A percentile compares a stretch with the other conserved stretches of the same genome.
phyloP scores from a whole-genome alignment of 2,113 vertebrate species.

The Phalacrocorax aristotelis region DNA sequence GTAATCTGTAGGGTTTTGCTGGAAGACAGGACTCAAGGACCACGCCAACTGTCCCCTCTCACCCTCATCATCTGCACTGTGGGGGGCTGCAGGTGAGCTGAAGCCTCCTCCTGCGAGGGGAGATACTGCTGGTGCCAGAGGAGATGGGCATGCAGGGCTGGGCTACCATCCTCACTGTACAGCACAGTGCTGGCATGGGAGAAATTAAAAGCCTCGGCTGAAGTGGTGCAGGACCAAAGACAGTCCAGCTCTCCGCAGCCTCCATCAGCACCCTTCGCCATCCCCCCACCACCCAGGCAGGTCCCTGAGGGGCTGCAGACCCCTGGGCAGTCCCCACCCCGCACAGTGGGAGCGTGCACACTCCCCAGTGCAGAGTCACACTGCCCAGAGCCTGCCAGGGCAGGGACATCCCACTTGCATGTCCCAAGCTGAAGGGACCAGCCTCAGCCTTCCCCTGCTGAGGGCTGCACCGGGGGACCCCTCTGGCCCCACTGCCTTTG shows the following conservation, averaged over 20 bases:
- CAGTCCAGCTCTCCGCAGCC: background rate
- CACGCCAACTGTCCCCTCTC: background rate
- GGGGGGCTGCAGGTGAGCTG: background rate
- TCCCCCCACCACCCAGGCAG: no score
- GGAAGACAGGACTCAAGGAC: background rate
- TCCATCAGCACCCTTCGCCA: background rate
- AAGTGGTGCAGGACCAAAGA: background rate
- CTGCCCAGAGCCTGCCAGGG: fast-evolving
- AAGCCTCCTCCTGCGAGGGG: background rate
- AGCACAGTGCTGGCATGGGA: fast-evolving
- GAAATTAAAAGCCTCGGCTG: background rate
- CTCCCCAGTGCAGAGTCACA: background rate
- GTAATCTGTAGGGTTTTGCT: background rate
- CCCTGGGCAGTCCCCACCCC: fast-evolving
- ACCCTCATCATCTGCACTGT: background rate
- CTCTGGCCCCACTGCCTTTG: fast-evolving
- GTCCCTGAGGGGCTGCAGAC: background rate
- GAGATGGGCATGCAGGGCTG: background rate
- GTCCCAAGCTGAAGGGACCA: background rate
- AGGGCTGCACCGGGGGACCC: fast-evolving
- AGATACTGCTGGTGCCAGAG: background rate
- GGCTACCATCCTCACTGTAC: background rate
- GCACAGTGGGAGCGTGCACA: fast-evolving
- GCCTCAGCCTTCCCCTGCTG: fast-evolving
- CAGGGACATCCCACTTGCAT: fast-evolving